These are phyloP conservation scores for Clarias batrachus DNA, from an alignment of 2,113 vertebrate genomes.

Conservation along the genomic window DNA sequence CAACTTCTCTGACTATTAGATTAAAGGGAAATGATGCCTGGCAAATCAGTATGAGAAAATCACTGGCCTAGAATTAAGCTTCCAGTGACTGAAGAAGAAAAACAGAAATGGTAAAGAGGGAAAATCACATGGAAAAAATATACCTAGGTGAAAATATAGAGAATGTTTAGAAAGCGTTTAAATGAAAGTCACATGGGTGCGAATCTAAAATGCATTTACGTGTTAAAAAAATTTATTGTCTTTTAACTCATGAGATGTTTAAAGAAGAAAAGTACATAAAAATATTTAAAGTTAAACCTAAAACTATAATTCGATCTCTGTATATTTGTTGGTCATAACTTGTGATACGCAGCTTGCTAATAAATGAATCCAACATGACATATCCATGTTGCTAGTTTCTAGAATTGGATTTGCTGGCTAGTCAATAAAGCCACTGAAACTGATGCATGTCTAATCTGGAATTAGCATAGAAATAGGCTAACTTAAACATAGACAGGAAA, in stretches of 20 bases:
- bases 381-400: background rate
- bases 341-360: background rate
- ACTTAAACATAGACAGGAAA: background rate
- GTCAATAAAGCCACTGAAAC: background rate
- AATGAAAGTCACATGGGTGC: background rate
- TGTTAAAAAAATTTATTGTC: background rate
- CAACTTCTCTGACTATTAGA: constrained; percentile 40
- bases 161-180: background rate
- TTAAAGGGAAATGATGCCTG: constrained; percentile 49
- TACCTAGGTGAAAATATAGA: background rate
- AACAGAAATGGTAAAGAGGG: background rate
- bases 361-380: background rate
- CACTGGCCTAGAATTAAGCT: constrained; percentile 25
- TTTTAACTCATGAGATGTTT: background rate
- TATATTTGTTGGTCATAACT: background rate
- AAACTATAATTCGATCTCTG: background rate
- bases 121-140: background rate
- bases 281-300: background rate
- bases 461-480: background rate
- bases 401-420: background rate
- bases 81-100: constrained; percentile 14
- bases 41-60: constrained; percentile 30
- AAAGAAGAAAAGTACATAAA: no score
- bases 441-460: background rate
- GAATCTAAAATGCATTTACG: background rate